Evolutionary conservation across 2,113 vertebrate genomes (phyloP).

Genomic region (Asarcornis scutulata): DNA sequence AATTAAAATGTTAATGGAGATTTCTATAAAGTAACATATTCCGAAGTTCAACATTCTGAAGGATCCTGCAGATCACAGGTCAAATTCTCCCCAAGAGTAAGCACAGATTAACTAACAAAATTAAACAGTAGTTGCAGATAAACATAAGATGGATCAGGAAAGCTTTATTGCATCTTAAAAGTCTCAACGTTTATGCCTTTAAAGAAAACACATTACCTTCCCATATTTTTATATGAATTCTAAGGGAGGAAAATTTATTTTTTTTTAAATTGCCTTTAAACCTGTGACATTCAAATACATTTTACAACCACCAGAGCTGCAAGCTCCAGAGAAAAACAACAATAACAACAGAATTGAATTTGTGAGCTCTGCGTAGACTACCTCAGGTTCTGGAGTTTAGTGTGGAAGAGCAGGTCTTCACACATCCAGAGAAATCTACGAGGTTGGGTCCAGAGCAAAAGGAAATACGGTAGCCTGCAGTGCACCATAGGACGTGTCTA

Average conservation of each 20-base stretch:
- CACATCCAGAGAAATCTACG: not conserved
- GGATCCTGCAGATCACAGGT: not conserved
- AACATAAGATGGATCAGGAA: not conserved
- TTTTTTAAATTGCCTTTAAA: not conserved
- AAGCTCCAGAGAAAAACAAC: not conserved
- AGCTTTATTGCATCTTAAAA: not conserved
- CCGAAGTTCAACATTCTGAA: not conserved
- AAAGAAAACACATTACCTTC: not conserved
- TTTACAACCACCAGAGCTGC: not conserved
- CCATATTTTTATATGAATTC: not conserved
- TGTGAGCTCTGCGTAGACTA: not conserved
- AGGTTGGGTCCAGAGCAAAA: not conserved
- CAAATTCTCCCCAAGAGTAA: not conserved
- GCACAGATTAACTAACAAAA: not conserved
- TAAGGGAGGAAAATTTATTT: not conserved
- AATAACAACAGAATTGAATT: not conserved
- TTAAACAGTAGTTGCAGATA: not conserved
- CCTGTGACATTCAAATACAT: not conserved
- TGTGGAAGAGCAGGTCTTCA: not conserved
- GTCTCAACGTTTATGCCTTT: not conserved
- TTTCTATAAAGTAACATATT: not conserved
- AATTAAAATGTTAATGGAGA: not conserved
- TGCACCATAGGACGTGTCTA: not conserved
- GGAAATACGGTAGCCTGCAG: not conserved
- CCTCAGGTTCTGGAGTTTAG: not conserved